These are phyloP conservation scores for Phrynocephalus guinanensis DNA, from an alignment of 2,797 vertebrate genomes.

Conservation along the genomic window DNA sequence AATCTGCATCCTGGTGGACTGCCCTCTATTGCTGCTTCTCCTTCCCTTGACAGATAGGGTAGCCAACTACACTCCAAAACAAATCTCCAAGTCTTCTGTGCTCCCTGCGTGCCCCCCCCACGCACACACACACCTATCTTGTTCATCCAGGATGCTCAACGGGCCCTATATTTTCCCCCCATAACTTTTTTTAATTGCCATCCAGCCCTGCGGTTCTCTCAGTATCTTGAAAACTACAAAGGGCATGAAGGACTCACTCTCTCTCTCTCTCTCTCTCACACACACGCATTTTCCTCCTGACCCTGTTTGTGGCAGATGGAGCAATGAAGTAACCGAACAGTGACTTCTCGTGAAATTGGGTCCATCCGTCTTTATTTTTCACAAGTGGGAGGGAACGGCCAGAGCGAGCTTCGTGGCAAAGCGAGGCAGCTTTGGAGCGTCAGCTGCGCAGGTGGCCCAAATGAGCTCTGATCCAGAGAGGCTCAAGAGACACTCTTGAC, in stretches of 20 bases:
- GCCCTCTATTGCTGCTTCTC: background rate
- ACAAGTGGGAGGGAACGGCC: background rate
- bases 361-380: background rate
- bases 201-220: no score
- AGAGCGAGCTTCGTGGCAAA: background rate
- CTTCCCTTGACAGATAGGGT: background rate
- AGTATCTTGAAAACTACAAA: no score
- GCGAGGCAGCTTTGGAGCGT: fast-evolving
- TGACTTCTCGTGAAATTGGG: background rate
- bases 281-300: background rate
- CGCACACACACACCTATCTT: background rate
- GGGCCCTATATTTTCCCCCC: no score
- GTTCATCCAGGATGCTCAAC: no score
- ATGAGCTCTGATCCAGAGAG: background rate
- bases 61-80: background rate
- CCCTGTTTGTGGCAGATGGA: no score
- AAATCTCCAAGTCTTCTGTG: background rate
- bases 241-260: no score
- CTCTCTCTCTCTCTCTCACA: background rate
- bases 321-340: background rate
- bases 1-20: background rate
- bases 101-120: background rate
- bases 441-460: background rate
- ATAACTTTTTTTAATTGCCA: no score
- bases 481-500: background rate